Percentiles rank a stretch among this genome's conserved stretches.
Evolutionary conservation across 2,888 invertebrate genomes (phyloP).

Genomic region (Drosophila recens): DNA sequence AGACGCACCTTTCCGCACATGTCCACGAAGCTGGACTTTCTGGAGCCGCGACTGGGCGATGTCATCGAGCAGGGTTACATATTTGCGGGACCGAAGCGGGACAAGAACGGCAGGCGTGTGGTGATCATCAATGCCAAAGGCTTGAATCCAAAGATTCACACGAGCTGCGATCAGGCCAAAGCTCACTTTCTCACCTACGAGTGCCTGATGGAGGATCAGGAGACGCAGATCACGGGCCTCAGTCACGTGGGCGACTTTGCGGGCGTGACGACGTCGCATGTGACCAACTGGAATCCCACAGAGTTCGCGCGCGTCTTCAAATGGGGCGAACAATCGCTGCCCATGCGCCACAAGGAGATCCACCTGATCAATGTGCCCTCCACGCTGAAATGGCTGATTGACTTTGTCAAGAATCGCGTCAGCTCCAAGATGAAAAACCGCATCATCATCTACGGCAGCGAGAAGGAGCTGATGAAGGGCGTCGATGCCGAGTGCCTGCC

Average conservation of each 20-base stretch:
- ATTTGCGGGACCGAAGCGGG: constrained; percentile 90
- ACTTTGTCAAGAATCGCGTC: constrained; percentile 89
- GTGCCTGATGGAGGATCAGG: constrained; percentile 90
- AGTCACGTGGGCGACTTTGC: constrained; percentile 90
- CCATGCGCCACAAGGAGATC: constrained; percentile 92
- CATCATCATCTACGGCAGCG: constrained; percentile 87
- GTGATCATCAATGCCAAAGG: constrained; percentile 88
- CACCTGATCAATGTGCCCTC: constrained; percentile 90
- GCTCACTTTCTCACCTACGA: constrained; percentile 91
- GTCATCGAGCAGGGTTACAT: constrained; percentile 91
- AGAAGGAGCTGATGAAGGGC: constrained; percentile 87
- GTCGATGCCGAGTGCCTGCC: constrained; percentile 89
- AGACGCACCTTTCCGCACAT: constrained; percentile 89
- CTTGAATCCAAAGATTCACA: constrained; percentile 89
- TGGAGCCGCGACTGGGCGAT: constrained; percentile 87
- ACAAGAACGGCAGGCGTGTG: constrained; percentile 90
- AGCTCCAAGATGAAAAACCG: constrained; percentile 91
- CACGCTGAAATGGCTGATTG: constrained; percentile 91
- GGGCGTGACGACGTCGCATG: constrained; percentile 88
- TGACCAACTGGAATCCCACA: constrained; percentile 90
- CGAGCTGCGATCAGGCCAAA: constrained; percentile 89
- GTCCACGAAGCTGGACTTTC: constrained; percentile 88
- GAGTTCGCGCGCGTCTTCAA: constrained; percentile 90
- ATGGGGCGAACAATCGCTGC: constrained; percentile 93
- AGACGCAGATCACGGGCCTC: constrained; percentile 91